Conservation (phyloP, 2,797 vertebrate genomes). For the Catostomus latipinnis region DNA sequence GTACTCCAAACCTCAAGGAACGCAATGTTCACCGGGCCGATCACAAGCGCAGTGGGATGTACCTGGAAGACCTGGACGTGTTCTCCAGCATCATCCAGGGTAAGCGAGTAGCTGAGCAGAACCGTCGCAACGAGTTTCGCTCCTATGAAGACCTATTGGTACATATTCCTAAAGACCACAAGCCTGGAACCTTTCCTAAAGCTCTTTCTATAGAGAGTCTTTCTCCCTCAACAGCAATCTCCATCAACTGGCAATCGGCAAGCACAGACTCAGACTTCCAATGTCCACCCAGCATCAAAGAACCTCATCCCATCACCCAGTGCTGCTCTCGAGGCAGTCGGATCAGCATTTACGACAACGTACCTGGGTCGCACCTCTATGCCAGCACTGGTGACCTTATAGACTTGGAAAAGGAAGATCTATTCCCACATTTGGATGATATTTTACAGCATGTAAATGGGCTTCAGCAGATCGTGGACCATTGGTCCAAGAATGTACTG, state of each 20-base stretch:
- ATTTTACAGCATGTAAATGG: conserved; percentile 93
- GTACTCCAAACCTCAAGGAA: conserved; percentile 85
- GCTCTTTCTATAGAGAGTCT: conserved; percentile 97
- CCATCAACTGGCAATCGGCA: conserved; percentile 85
- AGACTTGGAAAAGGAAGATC: conserved; percentile 92
- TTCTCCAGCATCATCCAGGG: conserved; percentile 78
- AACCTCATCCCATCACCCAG: conserved; percentile 78
- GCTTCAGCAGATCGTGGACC: conserved; percentile 91
- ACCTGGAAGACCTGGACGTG: conserved; percentile 92
- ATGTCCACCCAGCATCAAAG: conserved; percentile 75
- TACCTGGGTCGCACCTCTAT: conserved; percentile 92
- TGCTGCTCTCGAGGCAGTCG: conserved; percentile 90
- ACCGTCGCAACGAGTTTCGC: conserved; percentile 87
- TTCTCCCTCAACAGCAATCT: conserved; percentile 81
- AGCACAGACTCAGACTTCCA: conserved; percentile 80
- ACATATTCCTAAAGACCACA: conserved; percentile 97
- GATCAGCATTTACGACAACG: conserved; percentile 96
- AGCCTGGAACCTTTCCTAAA: conserved; percentile 97
- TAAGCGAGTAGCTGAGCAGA: conserved; percentile 80
- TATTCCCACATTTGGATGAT: conserved; percentile 92
- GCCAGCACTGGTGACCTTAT: conserved; percentile 96
- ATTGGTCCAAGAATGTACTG: conserved; percentile 90
- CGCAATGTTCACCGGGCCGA: conserved; percentile 80
- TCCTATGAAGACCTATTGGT: conserved; percentile 95
- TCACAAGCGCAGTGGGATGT: conserved; percentile 94